Evolutionary conservation across 2,797 vertebrate genomes (phyloP).

Genomic region (Enteromius trimaculatus): DNA sequence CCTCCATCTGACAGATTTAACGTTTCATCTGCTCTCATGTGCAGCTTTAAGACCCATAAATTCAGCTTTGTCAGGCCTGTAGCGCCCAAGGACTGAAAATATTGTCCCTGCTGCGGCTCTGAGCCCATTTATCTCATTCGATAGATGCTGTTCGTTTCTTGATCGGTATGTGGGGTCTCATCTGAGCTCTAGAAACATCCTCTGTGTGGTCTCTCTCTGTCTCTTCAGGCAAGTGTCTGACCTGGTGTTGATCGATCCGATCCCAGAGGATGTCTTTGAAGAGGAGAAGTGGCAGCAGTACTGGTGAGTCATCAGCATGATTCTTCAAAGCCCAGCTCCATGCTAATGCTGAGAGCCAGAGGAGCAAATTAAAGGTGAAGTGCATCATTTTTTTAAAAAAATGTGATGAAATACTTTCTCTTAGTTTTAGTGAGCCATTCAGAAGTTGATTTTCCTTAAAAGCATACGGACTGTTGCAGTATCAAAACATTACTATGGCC

Average conservation of each 20-base stretch:
- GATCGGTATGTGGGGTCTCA: not conserved
- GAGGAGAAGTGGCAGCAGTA: conserved; percentile 78
- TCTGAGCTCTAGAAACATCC: conserved; percentile 18
- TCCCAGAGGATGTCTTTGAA: conserved; percentile 81
- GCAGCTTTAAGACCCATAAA: conserved; percentile 65
- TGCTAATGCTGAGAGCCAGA: not conserved
- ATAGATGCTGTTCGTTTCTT: conserved; percentile 38
- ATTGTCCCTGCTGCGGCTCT: conserved; percentile 57
- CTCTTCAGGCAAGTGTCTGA: conserved; percentile 82
- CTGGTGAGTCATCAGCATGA: conserved; percentile 76
- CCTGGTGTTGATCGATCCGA: conserved; percentile 83
- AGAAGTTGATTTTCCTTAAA: not conserved
- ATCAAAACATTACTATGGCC: not conserved
- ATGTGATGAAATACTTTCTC: not conserved
- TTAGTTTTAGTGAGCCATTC: not conserved
- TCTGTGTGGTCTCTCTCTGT: conserved; percentile 44
- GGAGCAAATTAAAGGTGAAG: not conserved
- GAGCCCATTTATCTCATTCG: conserved; percentile 61
- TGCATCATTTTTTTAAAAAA: not conserved
- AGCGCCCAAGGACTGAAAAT: conserved; percentile 70
- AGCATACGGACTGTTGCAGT: not conserved
- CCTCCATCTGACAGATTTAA: conserved; percentile 69
- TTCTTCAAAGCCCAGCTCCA: conserved; percentile 13
- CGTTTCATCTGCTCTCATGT: conserved; percentile 69
- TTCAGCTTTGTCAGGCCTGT: conserved; percentile 63